These are phyloP conservation scores for Neosilurus hyrtlii DNA, from an alignment of 2,797 vertebrate species.

Conservation along the genomic window DNA sequence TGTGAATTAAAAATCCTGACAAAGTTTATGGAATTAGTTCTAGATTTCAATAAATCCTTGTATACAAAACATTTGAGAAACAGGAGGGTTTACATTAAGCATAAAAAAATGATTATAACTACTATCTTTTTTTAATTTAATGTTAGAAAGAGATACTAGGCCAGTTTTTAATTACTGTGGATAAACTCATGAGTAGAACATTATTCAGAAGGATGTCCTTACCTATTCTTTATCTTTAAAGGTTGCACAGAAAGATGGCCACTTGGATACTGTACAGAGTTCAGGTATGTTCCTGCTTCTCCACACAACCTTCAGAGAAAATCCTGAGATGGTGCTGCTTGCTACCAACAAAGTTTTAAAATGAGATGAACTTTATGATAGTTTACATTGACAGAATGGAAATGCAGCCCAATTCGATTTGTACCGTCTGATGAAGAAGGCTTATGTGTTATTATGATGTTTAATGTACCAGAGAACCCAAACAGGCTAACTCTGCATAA, in stretches of 20 bases:
- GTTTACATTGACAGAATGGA: not conserved
- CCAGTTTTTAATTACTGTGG: slow-evolving; percentile 2
- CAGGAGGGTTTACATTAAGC: not conserved
- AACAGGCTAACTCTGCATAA: slow-evolving; percentile 5
- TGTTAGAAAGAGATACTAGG: not conserved
- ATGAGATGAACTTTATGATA: not conserved
- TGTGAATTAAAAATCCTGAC: not conserved
- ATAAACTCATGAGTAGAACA: not conserved
- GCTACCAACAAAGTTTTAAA: slow-evolving; percentile 4
- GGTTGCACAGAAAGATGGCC: slow-evolving; percentile 49
- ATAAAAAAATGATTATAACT: not conserved
- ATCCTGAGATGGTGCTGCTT: not conserved
- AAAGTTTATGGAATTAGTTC: not conserved
- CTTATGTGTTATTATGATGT: not conserved
- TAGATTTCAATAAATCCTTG: too few relatives aligned
- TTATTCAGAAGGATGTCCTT: not conserved
- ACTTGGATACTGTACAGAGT: slow-evolving; percentile 57
- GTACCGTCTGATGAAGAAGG: not conserved
- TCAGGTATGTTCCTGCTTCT: slow-evolving; percentile 49
- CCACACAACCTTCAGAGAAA: not conserved
- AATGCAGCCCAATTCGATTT: not conserved
- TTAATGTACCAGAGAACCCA: not conserved
- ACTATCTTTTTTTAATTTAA: not conserved
- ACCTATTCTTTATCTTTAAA: slow-evolving; percentile 43
- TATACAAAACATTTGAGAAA: not conserved